These are phyloP conservation scores for Hedya salicella DNA, from an alignment of 2,888 invertebrate species.

Conservation along the genomic window DNA sequence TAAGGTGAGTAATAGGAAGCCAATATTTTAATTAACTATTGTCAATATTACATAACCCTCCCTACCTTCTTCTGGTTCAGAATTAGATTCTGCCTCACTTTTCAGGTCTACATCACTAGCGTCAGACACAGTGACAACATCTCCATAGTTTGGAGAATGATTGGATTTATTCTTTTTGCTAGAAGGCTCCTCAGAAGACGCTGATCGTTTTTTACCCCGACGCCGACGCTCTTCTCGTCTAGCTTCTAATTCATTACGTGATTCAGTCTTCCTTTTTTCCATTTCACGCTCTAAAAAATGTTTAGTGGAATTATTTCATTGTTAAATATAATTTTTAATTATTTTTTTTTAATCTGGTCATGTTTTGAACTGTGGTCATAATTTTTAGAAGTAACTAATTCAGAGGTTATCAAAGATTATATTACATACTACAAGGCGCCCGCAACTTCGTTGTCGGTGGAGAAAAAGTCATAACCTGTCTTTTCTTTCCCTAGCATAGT, in stretches of 20 bases:
- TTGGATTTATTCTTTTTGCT: constrained; percentile 71
- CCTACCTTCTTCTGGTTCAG: constrained; percentile 77
- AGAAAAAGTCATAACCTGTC: no score
- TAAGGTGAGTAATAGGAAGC: background rate
- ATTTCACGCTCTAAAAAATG: constrained; percentile 88
- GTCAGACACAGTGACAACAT: constrained; percentile 80
- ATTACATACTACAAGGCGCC: no score
- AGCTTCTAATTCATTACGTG: constrained; percentile 89
- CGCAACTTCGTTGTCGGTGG: no score
- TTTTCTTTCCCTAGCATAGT: no score
- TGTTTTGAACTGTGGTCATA: no score
- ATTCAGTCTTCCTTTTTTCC: constrained; percentile 91
- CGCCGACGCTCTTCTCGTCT: constrained; percentile 87
- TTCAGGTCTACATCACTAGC: constrained; percentile 80
- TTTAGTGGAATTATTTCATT: no score
- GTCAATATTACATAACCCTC: background rate
- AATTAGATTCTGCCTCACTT: constrained; percentile 66
- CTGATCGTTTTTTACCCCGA: constrained; percentile 75
- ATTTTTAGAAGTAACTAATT: no score
- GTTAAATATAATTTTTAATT: no score
- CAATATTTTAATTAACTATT: background rate
- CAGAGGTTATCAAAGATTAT: no score
- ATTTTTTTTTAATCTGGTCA: no score
- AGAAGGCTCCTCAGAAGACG: constrained; percentile 64
- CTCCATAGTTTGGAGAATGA: constrained; percentile 71